These are phyloP conservation scores for Aleadryas rufinucha DNA, from an alignment of 2,113 vertebrate species.

Conservation along the genomic window DNA sequence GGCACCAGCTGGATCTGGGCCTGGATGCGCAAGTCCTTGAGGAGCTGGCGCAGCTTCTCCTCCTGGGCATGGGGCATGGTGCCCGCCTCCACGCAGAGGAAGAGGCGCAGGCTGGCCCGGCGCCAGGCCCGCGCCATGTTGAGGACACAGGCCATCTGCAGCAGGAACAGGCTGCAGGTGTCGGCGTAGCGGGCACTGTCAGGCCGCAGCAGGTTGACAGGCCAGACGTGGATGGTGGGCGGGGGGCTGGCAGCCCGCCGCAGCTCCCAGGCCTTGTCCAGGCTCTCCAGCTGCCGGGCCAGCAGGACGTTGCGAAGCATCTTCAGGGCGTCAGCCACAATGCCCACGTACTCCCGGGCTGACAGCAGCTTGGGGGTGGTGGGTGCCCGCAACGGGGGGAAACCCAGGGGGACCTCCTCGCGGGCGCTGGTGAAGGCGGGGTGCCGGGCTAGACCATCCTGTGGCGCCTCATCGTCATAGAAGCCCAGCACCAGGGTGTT, in stretches of 20 bases:
- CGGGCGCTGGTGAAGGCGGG: slow-evolving; percentile 18
- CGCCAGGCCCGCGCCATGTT: slow-evolving; percentile 87
- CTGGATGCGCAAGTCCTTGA: slow-evolving; percentile 85
- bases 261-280: slow-evolving; percentile 71
- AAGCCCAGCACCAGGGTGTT: slow-evolving; percentile 90
- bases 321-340: slow-evolving; percentile 87
- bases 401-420: slow-evolving; percentile 59
- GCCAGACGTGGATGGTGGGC: slow-evolving; percentile 85
- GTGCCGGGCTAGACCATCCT: slow-evolving; percentile 74
- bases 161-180: slow-evolving; percentile 88
- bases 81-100: slow-evolving; percentile 86
- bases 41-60: slow-evolving; percentile 83
- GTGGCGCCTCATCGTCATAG: slow-evolving; percentile 74
- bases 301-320: slow-evolving; percentile 89
- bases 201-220: slow-evolving; percentile 84
- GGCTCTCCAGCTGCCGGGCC: slow-evolving; percentile 81
- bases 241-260: slow-evolving; percentile 32
- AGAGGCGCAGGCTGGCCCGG: slow-evolving; percentile 81
- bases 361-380: slow-evolving; percentile 65
- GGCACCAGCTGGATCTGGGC: slow-evolving; percentile 80
- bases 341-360: slow-evolving; percentile 80
- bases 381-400: slow-evolving; percentile 59
- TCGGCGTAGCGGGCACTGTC: slow-evolving; percentile 87
- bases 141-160: slow-evolving; percentile 90
- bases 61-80: slow-evolving; percentile 77